Evolutionary conservation across 2,113 vertebrate species (phyloP), one percentile per base, ranked within the genome.

Genomic region (Eudyptes chrysolophus): DNA sequence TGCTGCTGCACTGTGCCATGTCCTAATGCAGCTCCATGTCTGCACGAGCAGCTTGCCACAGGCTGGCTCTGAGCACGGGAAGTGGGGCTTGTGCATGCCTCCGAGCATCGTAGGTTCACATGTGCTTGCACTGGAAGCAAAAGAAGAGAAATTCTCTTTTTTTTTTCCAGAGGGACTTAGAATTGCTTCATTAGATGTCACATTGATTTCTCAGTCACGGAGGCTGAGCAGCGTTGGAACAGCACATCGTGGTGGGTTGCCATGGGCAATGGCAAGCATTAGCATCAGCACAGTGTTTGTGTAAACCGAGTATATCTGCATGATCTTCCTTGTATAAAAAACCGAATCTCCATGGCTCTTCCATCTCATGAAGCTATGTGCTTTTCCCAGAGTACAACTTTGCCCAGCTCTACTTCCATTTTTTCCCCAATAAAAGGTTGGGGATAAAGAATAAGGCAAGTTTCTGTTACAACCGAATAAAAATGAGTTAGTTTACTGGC

Each of bases 1-100:
- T 7, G 2, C 11, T 61, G 44, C 84, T 55, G 16, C 8, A 7
- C 42, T 2, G 1, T 34, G 61, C 52, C 76, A 0, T 11, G 24
- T 58, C 51, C 58, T 12, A 2, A 24, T 0, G 0, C 14, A 48
- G 72, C 40, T 61, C 77, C 38, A 3, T 0, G 5, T 10, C 75
- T 6, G 3, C n/a, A 7, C 2, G 2, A 40, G 51, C 52, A 27
- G 46, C 60, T 36, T 38, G 34, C 38, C 2, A 1, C 46, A 17
- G 36, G 14, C 69, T 44, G 60, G n/a, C 49, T 70, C 62, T 0
- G 0, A 46, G 55, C 8, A 0, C 8, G 3, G 16, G 36, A 12
- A 77, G 19, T 0, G 1, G 27, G 46, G 66, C 76, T 68, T 54
- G 20, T 26, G 48, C 17, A 3, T 9, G 29, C 22, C 42, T 69